A percentile compares a stretch with the other conserved stretches of the same genome.
Evolutionary conservation across 2,888 invertebrate species (phyloP).

Genomic region (Apocheima hispidaria): DNA sequence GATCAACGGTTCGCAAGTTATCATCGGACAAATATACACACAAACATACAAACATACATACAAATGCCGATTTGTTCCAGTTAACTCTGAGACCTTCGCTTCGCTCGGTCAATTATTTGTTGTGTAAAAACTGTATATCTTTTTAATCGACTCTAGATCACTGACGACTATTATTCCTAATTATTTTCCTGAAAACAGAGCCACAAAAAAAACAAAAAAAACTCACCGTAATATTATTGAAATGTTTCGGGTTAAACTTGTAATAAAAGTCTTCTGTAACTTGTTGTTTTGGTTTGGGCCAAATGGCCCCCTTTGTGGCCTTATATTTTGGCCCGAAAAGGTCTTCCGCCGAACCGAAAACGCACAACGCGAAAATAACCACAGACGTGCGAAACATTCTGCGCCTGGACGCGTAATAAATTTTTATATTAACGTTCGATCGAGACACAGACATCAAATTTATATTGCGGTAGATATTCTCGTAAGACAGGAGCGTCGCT

Average conservation of each 20-base stretch:
- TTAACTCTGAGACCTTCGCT: no score
- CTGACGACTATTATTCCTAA: no score
- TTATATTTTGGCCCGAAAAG: conserved; percentile 5
- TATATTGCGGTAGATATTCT: neutral
- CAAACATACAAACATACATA: no score
- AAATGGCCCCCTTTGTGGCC: conserved; percentile 5
- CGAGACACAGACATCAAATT: neutral
- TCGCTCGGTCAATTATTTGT: no score
- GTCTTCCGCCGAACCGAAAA: neutral
- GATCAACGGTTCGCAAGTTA: no score
- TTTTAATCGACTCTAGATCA: no score
- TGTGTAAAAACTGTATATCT: no score
- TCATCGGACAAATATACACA: no score
- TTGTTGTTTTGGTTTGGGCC: conserved; percentile 2
- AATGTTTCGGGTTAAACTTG: neutral
- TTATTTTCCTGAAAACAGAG: neutral
- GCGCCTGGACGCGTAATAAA: neutral
- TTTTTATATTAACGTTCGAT: neutral
- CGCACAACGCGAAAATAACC: neutral
- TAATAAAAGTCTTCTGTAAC: neutral
- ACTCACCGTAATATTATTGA: conserved; percentile 13
- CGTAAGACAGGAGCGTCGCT: no score
- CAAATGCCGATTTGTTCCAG: no score
- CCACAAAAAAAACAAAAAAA: neutral
- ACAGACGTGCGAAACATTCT: neutral